Evolutionary conservation across 2,888 invertebrate species (phyloP), one percentile per base, ranked within the genome.

Genomic region (Abrostola triplasia): DNA sequence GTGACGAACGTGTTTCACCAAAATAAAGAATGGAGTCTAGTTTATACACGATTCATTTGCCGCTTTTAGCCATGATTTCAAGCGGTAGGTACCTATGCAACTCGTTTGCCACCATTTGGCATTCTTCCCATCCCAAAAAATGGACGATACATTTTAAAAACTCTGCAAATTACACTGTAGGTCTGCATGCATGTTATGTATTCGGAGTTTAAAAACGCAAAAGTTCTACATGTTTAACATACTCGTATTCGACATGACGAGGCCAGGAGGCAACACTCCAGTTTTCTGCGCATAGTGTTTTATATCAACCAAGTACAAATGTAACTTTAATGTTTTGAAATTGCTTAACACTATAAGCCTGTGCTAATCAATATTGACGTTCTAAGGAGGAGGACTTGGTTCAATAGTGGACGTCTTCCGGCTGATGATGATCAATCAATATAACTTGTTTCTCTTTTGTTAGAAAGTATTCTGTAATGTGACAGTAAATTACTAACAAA

Each of bases 21-120:
- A 56, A 74, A 62, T 24, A 38, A 44, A 70, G 11, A 44, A 24
- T 0, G 37, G 13, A 12, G 48, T 59, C 37, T 65, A 60, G 57
- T 65, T 60, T 76, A 72, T 72, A 60, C 58, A 59, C 60, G 67
- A 65, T 72, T 76, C 55, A 72, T 72, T 64, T 71, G 51, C 55
- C 12, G 56, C 52, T 64, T 42, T 42, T 24, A 40, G 50, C 44
- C 44, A 58, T 58, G 48, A 55, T 37, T 71, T 71, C 38, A 24
- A 42, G 47, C 59, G 13, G 61, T 72, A 71, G 50, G 60, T 60
- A 72, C 51, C 59, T 55, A 54, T 76, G 65, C 66, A 76, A 54
- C 72, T 64, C 72, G 59, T 64, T 72, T 60, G 40, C 73, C 36
- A 54, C 59, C 47, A 62, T 65, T 74, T 74, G 70, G 74, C 70